Evolutionary conservation across 2,113 vertebrate species (phyloP), one percentile per base, ranked within the genome.

Genomic region (Emydura subglobosa): DNA sequence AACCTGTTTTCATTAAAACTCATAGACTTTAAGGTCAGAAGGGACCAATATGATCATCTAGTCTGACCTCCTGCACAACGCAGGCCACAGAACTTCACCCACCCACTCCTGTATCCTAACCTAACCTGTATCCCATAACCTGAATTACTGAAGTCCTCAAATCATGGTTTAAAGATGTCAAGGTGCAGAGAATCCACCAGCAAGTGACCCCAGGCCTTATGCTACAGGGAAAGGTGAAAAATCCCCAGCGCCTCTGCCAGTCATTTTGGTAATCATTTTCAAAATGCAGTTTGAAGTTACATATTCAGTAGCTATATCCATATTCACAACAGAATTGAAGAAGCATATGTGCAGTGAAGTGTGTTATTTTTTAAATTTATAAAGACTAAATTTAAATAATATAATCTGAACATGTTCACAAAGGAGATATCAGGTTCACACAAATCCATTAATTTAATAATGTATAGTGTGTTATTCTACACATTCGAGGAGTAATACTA

Each of bases 331-430:
- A 53, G 51, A 88, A 90, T 21, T 89, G 91, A 76, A 72, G 19
- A 39, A 72, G 22, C 22, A 49, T 50, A 31, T 81, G 50, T n/a
- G 87, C 90, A 93, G 19, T 78, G 82, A 95, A 47, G 50, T 34
- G 87, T 13, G 92, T 82, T 55, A 86, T 88, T 55, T 79, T 90
- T 96, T 89, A 85, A 94, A 88, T 50, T 44, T 74, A 14, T 54
- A 54, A 91, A 86, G 76, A 91, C 61, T 86, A 83, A 68, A 83
- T 49, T 5, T 72, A 72, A 72, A 39, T 19, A 91, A 93, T 94
- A 95, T 86, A 92, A 81, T 93, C n/a, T 83, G 91, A 93, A 86
- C 85, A 87, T 95, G 95, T 94, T 85, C 82, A 91, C 44, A 88
- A 83, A 86, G 85, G 79, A 59, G 92, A 47, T 65, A 87, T 93